Conservation (phyloP, 2,113 vertebrate genomes). For the Enhydra lutris region DNA sequence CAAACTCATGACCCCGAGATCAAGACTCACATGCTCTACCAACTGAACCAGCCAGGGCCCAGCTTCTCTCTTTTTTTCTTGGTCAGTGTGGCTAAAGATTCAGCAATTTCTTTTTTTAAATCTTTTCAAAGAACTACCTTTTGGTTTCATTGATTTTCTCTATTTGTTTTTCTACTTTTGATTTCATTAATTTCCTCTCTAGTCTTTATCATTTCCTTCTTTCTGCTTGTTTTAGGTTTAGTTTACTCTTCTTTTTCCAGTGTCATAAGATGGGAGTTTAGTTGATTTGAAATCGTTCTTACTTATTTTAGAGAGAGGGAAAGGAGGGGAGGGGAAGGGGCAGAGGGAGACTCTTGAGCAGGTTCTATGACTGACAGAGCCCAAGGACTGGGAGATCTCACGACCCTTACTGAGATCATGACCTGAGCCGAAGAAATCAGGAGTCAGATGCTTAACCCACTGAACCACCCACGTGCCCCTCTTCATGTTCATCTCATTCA, state of each 20-base stretch:
- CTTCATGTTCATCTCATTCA: too few relatives aligned
- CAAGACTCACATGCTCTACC: neutral
- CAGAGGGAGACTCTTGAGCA: neutral
- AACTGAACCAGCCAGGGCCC: neutral
- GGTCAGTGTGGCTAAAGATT: neutral
- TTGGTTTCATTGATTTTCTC: neutral
- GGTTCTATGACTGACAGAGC: neutral
- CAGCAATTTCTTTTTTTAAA: neutral
- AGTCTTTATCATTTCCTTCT: neutral
- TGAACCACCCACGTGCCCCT: too few relatives aligned
- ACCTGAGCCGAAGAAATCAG: too few relatives aligned
- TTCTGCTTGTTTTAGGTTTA: neutral
- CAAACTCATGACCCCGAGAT: neutral
- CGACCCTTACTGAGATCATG: neutral
- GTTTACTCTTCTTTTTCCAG: neutral
- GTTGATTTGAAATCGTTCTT: neutral
- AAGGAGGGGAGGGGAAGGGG: too few relatives aligned
- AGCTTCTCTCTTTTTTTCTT: neutral
- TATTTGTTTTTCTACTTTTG: neutral
- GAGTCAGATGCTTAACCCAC: too few relatives aligned
- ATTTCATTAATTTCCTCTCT: neutral
- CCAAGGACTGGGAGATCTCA: neutral
- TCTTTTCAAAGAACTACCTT: neutral
- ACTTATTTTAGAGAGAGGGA: neutral
- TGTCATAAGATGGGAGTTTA: neutral